Percentiles rank a stretch among this genome's conserved stretches.
Conservation (phyloP, 2,797 vertebrate species). For the Myiotriccus ornatus region DNA sequence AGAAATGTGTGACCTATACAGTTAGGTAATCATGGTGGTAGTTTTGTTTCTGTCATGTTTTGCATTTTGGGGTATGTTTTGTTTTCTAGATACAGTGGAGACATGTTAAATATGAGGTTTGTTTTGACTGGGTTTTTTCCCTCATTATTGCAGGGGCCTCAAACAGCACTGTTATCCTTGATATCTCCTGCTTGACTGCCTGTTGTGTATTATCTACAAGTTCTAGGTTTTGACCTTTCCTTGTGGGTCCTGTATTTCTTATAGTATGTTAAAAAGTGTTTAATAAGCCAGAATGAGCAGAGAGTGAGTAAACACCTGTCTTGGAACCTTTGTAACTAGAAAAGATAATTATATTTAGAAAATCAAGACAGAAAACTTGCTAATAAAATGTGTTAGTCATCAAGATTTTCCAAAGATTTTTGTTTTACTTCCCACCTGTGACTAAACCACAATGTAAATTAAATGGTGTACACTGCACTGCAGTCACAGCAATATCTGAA, state of each 20-base stretch:
- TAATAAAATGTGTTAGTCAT: background rate
- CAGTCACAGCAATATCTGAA: background rate
- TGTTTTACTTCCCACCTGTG: background rate
- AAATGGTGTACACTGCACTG: background rate
- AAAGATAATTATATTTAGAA: background rate
- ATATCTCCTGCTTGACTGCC: background rate
- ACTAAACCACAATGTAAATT: background rate
- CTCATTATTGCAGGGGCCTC: rapidly evolving
- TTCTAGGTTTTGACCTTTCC: background rate
- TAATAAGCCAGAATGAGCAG: background rate
- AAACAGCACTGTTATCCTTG: background rate
- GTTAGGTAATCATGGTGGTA: background rate
- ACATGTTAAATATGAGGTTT: background rate
- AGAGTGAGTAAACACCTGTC: background rate
- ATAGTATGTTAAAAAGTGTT: background rate
- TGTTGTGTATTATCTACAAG: background rate
- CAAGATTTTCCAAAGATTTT: background rate
- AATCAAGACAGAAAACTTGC: background rate
- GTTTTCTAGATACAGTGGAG: background rate
- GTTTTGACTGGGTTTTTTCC: rapidly evolving
- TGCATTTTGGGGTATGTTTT: background rate
- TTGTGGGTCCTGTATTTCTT: background rate
- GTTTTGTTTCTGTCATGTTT: background rate
- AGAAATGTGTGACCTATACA: background rate
- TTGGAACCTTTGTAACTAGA: background rate